Base-by-base conservation (phyloP, 2,888 invertebrate species). In the Sinopyrophorus schimmeli region DNA sequence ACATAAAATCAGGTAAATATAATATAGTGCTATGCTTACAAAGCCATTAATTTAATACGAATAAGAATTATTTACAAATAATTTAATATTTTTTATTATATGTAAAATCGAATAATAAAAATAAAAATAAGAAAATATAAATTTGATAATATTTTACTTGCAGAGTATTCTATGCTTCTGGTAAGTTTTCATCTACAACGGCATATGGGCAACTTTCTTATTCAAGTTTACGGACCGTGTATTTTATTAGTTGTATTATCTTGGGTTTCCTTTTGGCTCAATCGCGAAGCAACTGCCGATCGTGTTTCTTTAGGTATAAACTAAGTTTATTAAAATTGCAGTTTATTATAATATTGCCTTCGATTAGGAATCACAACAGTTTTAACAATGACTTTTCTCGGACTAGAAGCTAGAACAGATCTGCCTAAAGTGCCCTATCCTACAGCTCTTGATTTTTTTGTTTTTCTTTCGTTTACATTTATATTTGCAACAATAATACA, bases 201-300 rank as follows among this genome's bases (percentile, higher is more conserved):
- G 2, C 88, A 89, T 70, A 87, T 88, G 81, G 90, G 90, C n/a
- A 89, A 88, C 71, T 91, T 90, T 68, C 76, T 91, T 26, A 87
- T 91, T 60, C 90, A 92, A 75, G 89, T 90, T 5, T 92, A 91
- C 67, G 86, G 89, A 0, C 91, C 91, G 0, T 91, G 90, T 64
- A 83, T 88, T 27, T 78, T 91, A 32, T 79, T 91, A 9, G 90
- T 90, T 2, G 85, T 90, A n/a, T 77, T 91, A 3, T 89, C 89
- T 1, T 91, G 91, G 91, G 89, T 92, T 1, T 89, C 89, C 2
- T 87, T 87, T 66, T 90, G 89, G 89, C 77, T 90, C 24, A 90
- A 90, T 72, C 75, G 89, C 42, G 91, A 92, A 72, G 90, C 90
- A 1, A 89, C 87, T 0, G 88, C 89, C 0, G 91, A 90, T 69